Base-by-base conservation (phyloP, 2,797 vertebrate genomes). In the Rhincodon typus region DNA sequence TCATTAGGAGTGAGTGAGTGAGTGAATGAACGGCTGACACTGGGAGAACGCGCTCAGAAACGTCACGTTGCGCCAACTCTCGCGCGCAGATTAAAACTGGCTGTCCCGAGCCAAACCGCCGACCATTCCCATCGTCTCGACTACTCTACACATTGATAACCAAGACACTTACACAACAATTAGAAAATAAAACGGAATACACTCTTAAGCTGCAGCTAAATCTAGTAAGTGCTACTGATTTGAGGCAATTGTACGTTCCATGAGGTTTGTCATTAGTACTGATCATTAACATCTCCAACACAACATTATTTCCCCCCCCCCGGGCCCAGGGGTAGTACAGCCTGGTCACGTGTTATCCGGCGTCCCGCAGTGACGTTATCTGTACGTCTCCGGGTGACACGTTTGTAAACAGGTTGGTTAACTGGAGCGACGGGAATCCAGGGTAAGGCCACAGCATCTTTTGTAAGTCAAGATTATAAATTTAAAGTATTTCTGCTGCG, bases 391-490 rank as follows among this genome's bases (percentile, higher is more conserved):
- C n/a, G 90, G 38, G 90, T 34, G 66, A 93, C 21, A 66, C 21
- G 82, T 25, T 69, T 12, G 66, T 69, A 69, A 93, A 93, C 62
- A 42, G 62, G 6, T 19, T 1, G 88, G 15, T 2, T 4, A 66
- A 13, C 0, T 34, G 17, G 17, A 21, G 25, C 4, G 88, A 6
- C 30, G n/a, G 34, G 1, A 19, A 25, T 23, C 1, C 0, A 10
- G 4, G 21, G 0, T 7, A 84, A 42, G 19, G 88, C 6, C 57
- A 8, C 27, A 0, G 0, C 4, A 66, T 25, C 0, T 21, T 21
- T 23, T 66, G 90, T 69, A 93, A 25, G 21, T 93, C 2, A 8
- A 8, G 8, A 62, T 57, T 88, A 5, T 66, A 12, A n/a, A 50
- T 34, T n/a, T 19, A 4, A 69, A 23, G 21, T 7, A 42, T 25